phyloP scores from a whole-genome alignment of 2,888 invertebrate genomes.

The Drosophila multiciliata region DNA sequence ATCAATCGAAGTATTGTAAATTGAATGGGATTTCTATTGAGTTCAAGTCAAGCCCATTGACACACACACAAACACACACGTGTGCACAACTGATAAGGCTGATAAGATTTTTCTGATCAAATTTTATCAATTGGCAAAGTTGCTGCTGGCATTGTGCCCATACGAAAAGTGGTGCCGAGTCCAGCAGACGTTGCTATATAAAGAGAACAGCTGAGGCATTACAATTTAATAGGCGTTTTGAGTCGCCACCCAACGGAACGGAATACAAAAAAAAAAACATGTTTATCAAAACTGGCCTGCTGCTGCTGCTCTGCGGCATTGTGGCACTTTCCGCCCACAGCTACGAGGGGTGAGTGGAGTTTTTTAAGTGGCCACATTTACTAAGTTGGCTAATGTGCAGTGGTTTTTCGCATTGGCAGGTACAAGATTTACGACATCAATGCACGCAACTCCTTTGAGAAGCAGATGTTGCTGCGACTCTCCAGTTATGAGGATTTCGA shows the following conservation, averaged over 20 bases:
- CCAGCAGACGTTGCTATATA: conserved; percentile 41
- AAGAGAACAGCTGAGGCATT: conserved; percentile 30
- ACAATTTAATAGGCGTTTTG: conserved; percentile 49
- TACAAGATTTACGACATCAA: conserved; percentile 83
- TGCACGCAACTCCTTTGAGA: conserved; percentile 67
- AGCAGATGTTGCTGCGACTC: conserved; percentile 72
- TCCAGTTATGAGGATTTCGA: conserved; percentile 71
- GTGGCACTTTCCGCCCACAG: conserved; percentile 30
- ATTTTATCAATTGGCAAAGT: conserved; percentile 40
- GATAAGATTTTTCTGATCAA: conserved; percentile 60
- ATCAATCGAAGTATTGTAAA: conserved; percentile 47
- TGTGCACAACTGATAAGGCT: conserved; percentile 40
- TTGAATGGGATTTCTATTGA: conserved; percentile 57
- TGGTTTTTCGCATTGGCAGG: conserved; percentile 45
- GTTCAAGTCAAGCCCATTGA: conserved; percentile 39
- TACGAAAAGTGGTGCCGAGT: conserved; percentile 38
- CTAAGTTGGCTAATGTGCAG: conserved; percentile 9
- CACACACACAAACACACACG: conserved; percentile 33
- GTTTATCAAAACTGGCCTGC: conserved; percentile 51
- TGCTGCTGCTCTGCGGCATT: conserved; percentile 56
- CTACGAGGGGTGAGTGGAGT: conserved; percentile 69
- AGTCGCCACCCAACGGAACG: conserved; percentile 54
- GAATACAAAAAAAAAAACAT: conserved; percentile 37
- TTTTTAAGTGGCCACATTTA: neutral
- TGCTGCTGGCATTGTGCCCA: conserved; percentile 29